These are phyloP conservation scores for Erythrolamprus reginae DNA, from an alignment of 2,113 vertebrate genomes.

Conservation along the genomic window DNA sequence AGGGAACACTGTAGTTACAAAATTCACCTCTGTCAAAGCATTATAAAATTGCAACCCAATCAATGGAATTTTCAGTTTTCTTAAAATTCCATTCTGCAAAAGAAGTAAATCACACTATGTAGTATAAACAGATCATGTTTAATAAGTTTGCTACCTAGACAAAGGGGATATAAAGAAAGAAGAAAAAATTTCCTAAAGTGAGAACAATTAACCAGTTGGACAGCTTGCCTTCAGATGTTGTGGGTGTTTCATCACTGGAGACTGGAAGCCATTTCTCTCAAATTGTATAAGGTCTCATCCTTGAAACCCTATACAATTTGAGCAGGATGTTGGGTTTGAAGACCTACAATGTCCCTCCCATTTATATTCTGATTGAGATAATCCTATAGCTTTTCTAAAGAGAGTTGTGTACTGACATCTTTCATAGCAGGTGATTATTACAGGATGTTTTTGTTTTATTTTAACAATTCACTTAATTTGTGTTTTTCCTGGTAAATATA, in stretches of 20 bases:
- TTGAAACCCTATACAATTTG: no score
- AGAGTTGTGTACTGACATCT: constrained; percentile 23
- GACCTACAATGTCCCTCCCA: no score
- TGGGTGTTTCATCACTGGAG: no score
- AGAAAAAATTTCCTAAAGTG: no score
- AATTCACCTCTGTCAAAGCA: constrained; percentile 26
- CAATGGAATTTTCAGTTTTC: constrained; percentile 13
- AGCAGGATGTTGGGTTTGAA: no score
- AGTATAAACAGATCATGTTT: constrained; percentile 42
- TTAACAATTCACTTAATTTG: not conserved
- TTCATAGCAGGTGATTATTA: constrained; percentile 5
- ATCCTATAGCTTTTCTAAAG: constrained; percentile 15
- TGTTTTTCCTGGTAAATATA: not conserved
- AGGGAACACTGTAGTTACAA: constrained; percentile 4
- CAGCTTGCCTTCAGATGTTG: no score
- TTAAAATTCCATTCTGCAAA: constrained; percentile 23
- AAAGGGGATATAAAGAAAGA: constrained; percentile 45
- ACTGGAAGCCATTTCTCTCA: no score
- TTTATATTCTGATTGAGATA: not conserved
- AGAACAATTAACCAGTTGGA: no score
- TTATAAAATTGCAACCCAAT: not conserved
- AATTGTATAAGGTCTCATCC: no score
- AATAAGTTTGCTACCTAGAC: constrained; percentile 22
- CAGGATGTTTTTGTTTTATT: constrained; percentile 6
- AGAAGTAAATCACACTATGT: constrained; percentile 3